Conservation (phyloP, 2,888 invertebrate genomes). For the Cerceris rybyensis region DNA sequence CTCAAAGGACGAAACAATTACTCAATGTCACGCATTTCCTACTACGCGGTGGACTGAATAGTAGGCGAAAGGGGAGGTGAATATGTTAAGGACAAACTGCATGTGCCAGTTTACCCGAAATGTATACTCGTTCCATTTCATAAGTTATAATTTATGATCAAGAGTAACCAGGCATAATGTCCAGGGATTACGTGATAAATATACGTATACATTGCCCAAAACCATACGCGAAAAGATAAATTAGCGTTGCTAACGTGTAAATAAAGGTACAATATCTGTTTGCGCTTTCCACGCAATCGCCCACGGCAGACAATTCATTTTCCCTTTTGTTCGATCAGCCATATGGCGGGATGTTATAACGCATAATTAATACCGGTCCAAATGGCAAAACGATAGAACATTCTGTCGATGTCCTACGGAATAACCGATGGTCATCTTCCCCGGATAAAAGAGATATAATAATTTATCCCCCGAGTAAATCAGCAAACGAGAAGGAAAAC, state of each 20-base stretch:
- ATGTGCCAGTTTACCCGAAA: slow-evolving; percentile 42
- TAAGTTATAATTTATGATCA: slow-evolving; percentile 57
- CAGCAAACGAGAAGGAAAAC: too few relatives aligned
- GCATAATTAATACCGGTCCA: not conserved
- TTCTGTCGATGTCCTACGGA: too few relatives aligned
- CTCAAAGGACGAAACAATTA: slow-evolving; percentile 25
- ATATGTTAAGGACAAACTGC: slow-evolving; percentile 51
- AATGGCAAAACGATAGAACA: too few relatives aligned
- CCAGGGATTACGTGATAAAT: slow-evolving; percentile 55
- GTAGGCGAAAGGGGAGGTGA: slow-evolving; percentile 14
- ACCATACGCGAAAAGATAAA: slow-evolving; percentile 19
- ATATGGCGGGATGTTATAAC: not conserved
- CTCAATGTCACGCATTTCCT: slow-evolving; percentile 46
- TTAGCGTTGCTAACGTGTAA: slow-evolving; percentile 18
- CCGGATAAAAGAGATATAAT: too few relatives aligned
- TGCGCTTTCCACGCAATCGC: not conserved
- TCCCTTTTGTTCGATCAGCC: not conserved
- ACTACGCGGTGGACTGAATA: not conserved
- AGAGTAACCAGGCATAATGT: slow-evolving; percentile 46
- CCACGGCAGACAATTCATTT: slow-evolving; percentile 1
- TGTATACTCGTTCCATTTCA: slow-evolving; percentile 51
- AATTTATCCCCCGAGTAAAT: too few relatives aligned
- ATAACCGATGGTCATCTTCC: too few relatives aligned
- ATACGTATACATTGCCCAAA: slow-evolving; percentile 15
- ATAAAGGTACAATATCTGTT: slow-evolving; percentile 25